Conservation (phyloP, 2,888 invertebrate species). For the Volucella bombylans region DNA sequence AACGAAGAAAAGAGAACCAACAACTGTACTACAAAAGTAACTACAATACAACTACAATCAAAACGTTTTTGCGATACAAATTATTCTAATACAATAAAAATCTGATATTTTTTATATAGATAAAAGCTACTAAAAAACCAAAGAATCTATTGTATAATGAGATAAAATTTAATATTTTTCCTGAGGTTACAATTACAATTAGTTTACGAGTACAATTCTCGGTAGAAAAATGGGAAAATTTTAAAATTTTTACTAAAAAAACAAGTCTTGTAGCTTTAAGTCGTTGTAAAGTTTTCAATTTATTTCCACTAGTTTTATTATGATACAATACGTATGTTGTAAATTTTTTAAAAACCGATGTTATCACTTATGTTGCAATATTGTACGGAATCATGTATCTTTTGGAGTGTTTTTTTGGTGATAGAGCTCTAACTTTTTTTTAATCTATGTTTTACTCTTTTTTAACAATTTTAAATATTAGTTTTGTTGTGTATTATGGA, state of each 20-base stretch:
- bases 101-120: conserved; percentile 17
- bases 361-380: too few species aligned
- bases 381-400: too few species aligned
- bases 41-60: conserved; percentile 33
- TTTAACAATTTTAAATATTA: too few species aligned
- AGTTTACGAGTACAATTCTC: neutral
- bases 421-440: too few species aligned
- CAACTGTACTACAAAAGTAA: neutral
- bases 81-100: neutral
- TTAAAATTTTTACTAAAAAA: neutral
- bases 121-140: neutral
- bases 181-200: neutral
- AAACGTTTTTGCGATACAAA: conserved; percentile 41
- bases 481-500: too few species aligned
- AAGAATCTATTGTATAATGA: conserved; percentile 10
- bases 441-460: too few species aligned
- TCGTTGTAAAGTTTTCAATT: too few species aligned
- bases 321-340: too few species aligned
- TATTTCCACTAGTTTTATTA: too few species aligned
- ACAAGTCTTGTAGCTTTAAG: too few species aligned
- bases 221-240: neutral
- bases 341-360: too few species aligned
- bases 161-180: conserved; percentile 1
- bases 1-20: neutral
- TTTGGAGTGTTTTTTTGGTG: too few species aligned